A percentile compares a stretch with the other conserved stretches of the same genome.
Conservation (phyloP, 2,797 vertebrate species). For the Molossus molossus region DNA sequence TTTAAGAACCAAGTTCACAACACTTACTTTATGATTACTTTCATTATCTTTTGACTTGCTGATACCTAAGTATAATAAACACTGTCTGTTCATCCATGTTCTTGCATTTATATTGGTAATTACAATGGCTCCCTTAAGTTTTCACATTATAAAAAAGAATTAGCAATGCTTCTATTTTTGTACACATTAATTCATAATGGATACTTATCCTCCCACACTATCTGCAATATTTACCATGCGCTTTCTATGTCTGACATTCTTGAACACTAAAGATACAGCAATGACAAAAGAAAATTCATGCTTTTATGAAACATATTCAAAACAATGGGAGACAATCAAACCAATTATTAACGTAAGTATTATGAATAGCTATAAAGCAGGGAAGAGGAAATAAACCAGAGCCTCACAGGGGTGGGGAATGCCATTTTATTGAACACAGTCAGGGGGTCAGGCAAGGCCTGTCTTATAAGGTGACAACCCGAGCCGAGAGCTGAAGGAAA, state of each 20-base stretch:
- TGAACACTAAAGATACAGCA: background rate
- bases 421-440: background rate
- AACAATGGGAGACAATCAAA: background rate
- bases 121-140: background rate
- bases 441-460: background rate
- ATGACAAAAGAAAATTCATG: background rate
- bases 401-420: background rate
- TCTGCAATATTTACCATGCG: background rate
- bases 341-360: background rate
- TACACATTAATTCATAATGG: background rate
- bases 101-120: background rate
- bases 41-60: background rate
- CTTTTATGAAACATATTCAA: slow-evolving; percentile 18
- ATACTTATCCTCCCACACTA: background rate
- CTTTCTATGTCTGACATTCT: background rate
- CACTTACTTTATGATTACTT: slow-evolving; percentile 5
- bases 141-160: background rate
- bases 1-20: background rate
- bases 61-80: slow-evolving; percentile 42
- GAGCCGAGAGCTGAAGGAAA: background rate
- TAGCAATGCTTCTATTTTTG: background rate
- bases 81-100: background rate
- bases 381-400: background rate
- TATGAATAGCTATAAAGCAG: background rate
- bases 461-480: too few species aligned